A percentile compares a stretch with the other conserved stretches of the same genome.
Evolutionary conservation across 2,797 vertebrate genomes (phyloP).

Genomic region (Phoebastria nigripes): DNA sequence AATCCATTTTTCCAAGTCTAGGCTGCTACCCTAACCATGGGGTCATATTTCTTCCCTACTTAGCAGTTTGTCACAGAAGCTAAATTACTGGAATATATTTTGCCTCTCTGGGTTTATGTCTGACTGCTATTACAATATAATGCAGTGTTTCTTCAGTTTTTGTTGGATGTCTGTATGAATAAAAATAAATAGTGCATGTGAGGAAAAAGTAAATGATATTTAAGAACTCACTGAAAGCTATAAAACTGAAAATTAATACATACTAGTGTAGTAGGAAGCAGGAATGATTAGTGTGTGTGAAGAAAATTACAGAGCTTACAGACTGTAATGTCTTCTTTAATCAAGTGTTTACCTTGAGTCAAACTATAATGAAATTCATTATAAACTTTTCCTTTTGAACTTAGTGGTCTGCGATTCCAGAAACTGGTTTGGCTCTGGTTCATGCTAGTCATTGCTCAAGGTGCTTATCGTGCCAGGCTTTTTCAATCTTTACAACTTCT

Average conservation of each 20-base stretch:
- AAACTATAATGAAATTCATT: neutral
- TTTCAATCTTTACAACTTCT: neutral
- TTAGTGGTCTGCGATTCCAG: neutral
- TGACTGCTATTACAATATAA: neutral
- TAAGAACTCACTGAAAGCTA: constrained; percentile 32
- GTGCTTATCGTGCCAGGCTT: neutral
- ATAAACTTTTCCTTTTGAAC: constrained; percentile 35
- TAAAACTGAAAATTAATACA: constrained; percentile 30
- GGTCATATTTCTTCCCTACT: neutral
- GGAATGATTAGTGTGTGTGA: constrained; percentile 20
- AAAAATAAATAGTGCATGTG: neutral
- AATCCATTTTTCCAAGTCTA: neutral
- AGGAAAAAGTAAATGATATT: constrained; percentile 28
- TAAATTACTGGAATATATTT: neutral
- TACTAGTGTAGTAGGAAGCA: neutral
- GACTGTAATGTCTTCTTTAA: constrained; percentile 14
- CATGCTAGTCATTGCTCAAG: neutral
- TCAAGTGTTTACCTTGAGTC: constrained; percentile 27
- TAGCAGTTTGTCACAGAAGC: neutral
- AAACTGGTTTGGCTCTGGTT: neutral
- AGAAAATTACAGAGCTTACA: constrained; percentile 38
- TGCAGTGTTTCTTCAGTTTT: constrained; percentile 6
- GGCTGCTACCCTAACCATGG: neutral
- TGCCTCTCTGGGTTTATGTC: neutral
- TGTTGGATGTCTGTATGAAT: neutral